These are phyloP conservation scores for Carcharodon carcharias DNA, from an alignment of 2,797 vertebrate genomes.

Conservation along the genomic window DNA sequence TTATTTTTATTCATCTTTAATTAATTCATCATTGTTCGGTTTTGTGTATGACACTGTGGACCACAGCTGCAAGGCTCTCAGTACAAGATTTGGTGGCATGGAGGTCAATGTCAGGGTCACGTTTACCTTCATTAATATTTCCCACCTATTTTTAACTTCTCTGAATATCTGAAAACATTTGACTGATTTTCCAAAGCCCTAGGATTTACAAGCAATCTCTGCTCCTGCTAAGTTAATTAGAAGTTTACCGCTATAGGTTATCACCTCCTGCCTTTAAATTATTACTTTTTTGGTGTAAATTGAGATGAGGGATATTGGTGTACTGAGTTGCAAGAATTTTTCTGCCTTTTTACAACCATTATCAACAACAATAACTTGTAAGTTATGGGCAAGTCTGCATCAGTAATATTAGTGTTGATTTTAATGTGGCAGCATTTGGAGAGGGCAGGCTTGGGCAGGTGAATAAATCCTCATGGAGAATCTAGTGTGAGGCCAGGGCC, in stretches of 20 bases:
- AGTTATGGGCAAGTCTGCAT: not conserved
- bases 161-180: not conserved
- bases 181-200: not conserved
- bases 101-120: not conserved
- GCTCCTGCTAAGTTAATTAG: constrained; percentile 1
- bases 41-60: not conserved
- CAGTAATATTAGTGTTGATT: not conserved
- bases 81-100: not conserved
- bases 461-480: not conserved
- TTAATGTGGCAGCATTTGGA: not conserved
- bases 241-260: not conserved
- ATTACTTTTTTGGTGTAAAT: not conserved
- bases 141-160: not conserved
- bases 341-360: not conserved
- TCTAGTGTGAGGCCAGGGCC: not conserved
- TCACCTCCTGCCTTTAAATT: not conserved
- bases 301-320: not conserved
- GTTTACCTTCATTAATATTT: not conserved
- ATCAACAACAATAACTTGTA: not conserved
- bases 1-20: constrained; percentile 23
- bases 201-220: not conserved
- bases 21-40: not conserved
- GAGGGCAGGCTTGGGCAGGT: not conserved
- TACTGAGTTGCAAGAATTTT: not conserved
- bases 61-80: not conserved